Conservation (phyloP, 2,113 vertebrate species). For the Emydura subglobosa region DNA sequence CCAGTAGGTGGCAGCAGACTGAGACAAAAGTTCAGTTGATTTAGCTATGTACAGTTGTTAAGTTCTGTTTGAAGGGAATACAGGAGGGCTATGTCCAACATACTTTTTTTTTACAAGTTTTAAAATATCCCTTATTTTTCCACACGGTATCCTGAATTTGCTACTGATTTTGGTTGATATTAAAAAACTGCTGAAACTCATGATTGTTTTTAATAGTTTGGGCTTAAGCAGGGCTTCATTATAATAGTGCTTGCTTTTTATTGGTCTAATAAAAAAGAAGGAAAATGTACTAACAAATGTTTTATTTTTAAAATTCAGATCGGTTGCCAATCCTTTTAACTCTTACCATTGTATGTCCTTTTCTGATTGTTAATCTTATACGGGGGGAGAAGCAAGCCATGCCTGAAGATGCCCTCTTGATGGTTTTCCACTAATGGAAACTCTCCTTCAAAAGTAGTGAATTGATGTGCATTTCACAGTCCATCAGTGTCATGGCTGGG, state of each 20-base stretch:
- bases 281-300: constrained; percentile 26
- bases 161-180: neutral
- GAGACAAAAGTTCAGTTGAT: neutral
- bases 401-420: neutral
- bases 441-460: constrained; percentile 22
- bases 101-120: neutral
- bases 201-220: constrained; percentile 19
- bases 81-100: neutral
- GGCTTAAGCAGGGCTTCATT: neutral
- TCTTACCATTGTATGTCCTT: neutral
- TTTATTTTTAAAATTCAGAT: constrained; percentile 21
- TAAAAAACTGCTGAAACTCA: neutral
- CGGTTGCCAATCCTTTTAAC: constrained; percentile 30
- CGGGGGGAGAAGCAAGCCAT: neutral
- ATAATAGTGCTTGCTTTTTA: constrained; percentile 12
- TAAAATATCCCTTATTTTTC: constrained; percentile 39
- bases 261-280: constrained; percentile 44
- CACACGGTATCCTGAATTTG: constrained; percentile 16
- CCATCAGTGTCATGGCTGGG: neutral
- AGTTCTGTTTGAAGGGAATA: neutral
- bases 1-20: constrained; percentile 50
- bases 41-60: neutral
- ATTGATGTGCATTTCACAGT: neutral
- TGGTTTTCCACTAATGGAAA: constrained; percentile 11
- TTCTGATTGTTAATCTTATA: constrained; percentile 27